phyloP scores from a whole-genome alignment of 2,797 vertebrate genomes.

The Pterois miles region DNA sequence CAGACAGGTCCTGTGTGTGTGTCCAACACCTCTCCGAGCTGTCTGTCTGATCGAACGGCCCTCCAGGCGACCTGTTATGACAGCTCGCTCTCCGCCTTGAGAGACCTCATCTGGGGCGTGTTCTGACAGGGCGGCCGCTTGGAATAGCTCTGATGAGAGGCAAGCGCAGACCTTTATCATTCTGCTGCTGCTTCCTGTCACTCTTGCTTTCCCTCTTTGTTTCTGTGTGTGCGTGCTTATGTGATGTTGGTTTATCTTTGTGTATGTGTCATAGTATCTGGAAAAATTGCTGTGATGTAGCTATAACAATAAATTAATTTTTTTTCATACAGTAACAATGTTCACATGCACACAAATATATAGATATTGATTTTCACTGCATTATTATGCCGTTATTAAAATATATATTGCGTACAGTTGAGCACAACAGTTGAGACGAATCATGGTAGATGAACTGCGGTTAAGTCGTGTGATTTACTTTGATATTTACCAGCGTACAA shows the following conservation, averaged over 20 bases:
- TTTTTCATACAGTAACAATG: neutral
- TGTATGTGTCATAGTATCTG: neutral
- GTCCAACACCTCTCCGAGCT: constrained; percentile 70
- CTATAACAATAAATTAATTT: neutral
- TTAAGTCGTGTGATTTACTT: neutral
- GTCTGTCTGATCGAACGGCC: constrained; percentile 66
- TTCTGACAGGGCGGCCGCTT: constrained; percentile 73
- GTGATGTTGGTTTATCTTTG: constrained; percentile 15
- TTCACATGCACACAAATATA: neutral
- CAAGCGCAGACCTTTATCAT: constrained; percentile 62
- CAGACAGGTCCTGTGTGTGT: constrained; percentile 57
- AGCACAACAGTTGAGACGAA: neutral
- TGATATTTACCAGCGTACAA: too few species aligned
- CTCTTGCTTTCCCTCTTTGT: constrained; percentile 58
- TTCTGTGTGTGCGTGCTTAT: constrained; percentile 9
- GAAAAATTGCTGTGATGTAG: neutral
- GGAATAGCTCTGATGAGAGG: constrained; percentile 75
- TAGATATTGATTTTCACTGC: neutral
- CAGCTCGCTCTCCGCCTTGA: constrained; percentile 68
- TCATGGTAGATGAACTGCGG: neutral
- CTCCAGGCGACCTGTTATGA: constrained; percentile 77
- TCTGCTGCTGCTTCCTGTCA: constrained; percentile 66
- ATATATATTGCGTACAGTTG: neutral
- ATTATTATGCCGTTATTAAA: neutral
- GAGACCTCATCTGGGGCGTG: constrained; percentile 76